Evolutionary conservation across 2,113 vertebrate species (phyloP).

Genomic region (Gasterosteus nipponicus): DNA sequence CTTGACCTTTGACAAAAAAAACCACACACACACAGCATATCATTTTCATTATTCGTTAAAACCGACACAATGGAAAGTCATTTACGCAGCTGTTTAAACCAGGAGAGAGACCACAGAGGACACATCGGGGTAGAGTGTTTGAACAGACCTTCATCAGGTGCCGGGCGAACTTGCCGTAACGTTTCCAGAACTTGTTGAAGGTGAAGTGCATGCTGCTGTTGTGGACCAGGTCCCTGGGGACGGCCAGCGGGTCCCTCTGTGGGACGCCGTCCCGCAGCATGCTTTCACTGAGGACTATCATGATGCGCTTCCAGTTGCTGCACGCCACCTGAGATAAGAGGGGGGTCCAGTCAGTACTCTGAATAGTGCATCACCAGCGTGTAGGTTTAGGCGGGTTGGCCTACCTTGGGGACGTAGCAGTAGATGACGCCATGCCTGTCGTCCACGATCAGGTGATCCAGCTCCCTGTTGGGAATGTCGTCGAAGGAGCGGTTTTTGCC

Average conservation of each 20-base stretch:
- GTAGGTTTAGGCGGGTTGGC: no score
- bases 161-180: constrained; percentile 92
- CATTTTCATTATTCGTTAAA: not conserved
- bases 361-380: not conserved
- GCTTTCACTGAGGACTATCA: constrained; percentile 96
- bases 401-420: constrained; percentile 94
- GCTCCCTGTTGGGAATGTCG: constrained; percentile 95
- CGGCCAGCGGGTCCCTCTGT: constrained; percentile 88
- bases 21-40: not conserved
- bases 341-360: not conserved
- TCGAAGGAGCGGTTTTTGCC: constrained; percentile 94
- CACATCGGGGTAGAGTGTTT: not conserved
- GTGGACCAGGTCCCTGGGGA: constrained; percentile 89
- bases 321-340: constrained; percentile 86
- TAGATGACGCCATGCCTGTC: constrained; percentile 96
- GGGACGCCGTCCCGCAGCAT: constrained; percentile 87
- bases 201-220: constrained; percentile 94
- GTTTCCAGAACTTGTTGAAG: constrained; percentile 97
- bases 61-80: not conserved
- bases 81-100: not conserved
- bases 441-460: constrained; percentile 96
- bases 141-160: constrained; percentile 91
- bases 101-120: not conserved
- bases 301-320: constrained; percentile 97
- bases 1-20: constrained; percentile 84